Percentiles rank a stretch among this genome's conserved stretches.
These are phyloP conservation scores for Chrysemys picta DNA, from an alignment of 2,113 vertebrate genomes.

Conservation along the genomic window DNA sequence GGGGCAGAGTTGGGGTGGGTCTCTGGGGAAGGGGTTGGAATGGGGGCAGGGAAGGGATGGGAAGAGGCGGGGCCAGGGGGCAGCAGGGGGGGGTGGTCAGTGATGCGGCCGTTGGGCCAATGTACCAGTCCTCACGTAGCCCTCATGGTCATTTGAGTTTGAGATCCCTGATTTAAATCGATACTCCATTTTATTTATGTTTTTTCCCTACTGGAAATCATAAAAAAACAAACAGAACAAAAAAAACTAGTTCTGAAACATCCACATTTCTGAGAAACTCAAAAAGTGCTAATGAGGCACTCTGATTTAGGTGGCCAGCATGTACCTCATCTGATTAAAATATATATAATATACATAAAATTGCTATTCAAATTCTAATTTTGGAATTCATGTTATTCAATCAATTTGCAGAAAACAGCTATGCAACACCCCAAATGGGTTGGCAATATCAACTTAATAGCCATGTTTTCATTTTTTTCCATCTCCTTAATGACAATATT, in stretches of 20 bases:
- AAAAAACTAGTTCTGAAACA: background rate
- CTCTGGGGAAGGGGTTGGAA: too few relatives aligned
- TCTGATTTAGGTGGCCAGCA: background rate
- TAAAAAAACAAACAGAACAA: background rate
- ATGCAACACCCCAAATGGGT: fast-evolving
- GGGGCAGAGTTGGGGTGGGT: too few relatives aligned
- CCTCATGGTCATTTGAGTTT: too few relatives aligned
- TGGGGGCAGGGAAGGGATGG: too few relatives aligned
- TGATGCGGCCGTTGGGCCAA: too few relatives aligned
- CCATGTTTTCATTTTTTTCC: background rate
- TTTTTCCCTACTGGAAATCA: background rate
- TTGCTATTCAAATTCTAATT: background rate
- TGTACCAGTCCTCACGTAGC: too few relatives aligned
- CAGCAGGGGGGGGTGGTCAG: too few relatives aligned
- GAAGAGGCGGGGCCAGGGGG: too few relatives aligned
- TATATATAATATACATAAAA: background rate
- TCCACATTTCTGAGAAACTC: background rate
- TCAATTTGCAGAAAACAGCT: background rate
- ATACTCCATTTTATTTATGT: background rate
- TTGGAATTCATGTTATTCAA: background rate
- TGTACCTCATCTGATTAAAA: background rate
- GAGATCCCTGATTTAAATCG: background rate
- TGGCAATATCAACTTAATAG: background rate
- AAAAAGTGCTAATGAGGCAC: background rate
- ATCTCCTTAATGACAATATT: background rate